phyloP scores from a whole-genome alignment of 2,888 invertebrate genomes.

The Papilio gigon region DNA sequence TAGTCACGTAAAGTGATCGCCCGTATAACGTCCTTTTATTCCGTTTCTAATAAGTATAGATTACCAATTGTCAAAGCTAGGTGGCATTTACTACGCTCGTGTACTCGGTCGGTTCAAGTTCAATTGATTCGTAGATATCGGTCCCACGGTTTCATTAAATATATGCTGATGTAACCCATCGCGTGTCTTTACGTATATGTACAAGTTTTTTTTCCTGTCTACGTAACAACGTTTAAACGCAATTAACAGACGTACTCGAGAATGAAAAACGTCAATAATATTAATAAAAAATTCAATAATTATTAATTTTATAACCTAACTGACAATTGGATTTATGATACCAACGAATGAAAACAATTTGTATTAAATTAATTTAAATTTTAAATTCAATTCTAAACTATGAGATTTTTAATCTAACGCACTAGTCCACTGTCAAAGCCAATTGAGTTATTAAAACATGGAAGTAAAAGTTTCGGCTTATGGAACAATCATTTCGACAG shows the following conservation, averaged over 20 bases:
- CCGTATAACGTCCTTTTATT: too few species aligned
- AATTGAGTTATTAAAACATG: too few species aligned
- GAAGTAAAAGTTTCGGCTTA: neutral
- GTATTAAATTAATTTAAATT: too few species aligned
- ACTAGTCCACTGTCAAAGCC: too few species aligned
- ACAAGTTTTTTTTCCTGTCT: slow-evolving; percentile 6
- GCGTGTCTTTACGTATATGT: neutral
- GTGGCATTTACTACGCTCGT: neutral
- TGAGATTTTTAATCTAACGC: too few species aligned
- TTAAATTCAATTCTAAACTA: too few species aligned
- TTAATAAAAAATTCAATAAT: neutral
- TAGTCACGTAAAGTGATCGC: too few species aligned
- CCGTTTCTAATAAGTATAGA: too few species aligned
- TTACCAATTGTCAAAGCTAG: neutral
- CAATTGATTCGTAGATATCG: slow-evolving; percentile 17
- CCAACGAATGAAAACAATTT: too few species aligned
- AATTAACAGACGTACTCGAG: neutral
- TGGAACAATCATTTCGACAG: neutral
- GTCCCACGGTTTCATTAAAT: slow-evolving; percentile 30
- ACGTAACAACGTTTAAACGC: neutral
- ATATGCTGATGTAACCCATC: slow-evolving; percentile 11
- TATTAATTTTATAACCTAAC: neutral
- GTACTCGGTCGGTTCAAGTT: slow-evolving; percentile 12
- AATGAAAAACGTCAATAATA: neutral
- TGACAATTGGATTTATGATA: neutral